Base-by-base conservation (phyloP, 2,797 vertebrate genomes). In the Percopsis omiscomaycus region DNA sequence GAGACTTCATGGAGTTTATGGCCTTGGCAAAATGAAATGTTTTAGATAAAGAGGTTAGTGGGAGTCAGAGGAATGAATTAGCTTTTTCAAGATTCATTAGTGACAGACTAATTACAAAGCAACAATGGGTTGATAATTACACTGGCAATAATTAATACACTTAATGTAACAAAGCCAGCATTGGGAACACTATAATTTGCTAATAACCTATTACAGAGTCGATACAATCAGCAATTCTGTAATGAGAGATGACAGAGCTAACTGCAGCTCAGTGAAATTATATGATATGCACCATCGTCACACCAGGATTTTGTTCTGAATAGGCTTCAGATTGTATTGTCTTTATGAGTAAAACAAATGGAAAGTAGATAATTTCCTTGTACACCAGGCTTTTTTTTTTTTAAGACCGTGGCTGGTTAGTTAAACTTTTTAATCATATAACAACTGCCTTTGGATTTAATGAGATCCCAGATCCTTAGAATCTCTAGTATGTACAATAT, bases 81-180 rank as follows among this genome's bases (percentile, higher is more conserved):
- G 76, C 65, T 80, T 79, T 59, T 44, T 88, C 81, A 85, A 88
- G 83, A 89, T 87, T 85, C 76, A 92, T 92, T 89, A 89, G 84
- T 80, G 84, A 83, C 74, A 74, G 78, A 53, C 75, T 86, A 90
- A 92, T 91, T 91, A 85, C 60, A 78, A 64, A 74, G 79, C 55
- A 89, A 90, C 85, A 90, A 87, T 82, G 62, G 62, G 66, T 67
- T 83, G 84, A 88, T 91, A 91, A 92, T 92, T 89, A 86, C 82
- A 84, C 84, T 57, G 71, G 69, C 68, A 88, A 86, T 88, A 89
- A 91, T 91, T 84, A 88, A 92, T 89, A 82, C 66, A 78, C 64
- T 84, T 82, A 86, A 74, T 85, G 70, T 75, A 80, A 88, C 85
- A 82, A 90, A 84, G 80, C 76, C 69, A 82, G 61, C 9, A 14